These are phyloP conservation scores for Grantiella picta DNA, from an alignment of 2,113 vertebrate genomes.

Conservation along the genomic window DNA sequence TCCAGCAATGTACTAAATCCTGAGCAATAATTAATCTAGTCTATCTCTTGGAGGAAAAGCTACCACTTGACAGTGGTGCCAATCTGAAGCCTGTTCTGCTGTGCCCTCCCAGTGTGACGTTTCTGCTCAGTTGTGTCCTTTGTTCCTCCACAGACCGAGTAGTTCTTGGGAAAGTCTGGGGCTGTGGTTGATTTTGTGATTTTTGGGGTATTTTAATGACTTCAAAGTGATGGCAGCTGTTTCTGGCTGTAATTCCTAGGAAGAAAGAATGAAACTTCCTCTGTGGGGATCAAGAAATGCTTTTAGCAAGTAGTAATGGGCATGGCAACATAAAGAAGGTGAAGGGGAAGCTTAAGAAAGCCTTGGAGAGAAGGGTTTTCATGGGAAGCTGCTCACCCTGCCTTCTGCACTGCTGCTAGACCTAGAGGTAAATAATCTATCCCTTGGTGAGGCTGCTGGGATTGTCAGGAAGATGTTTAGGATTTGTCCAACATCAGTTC, in stretches of 20 bases:
- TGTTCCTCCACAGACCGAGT: rapidly evolving
- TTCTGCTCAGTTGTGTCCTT: not conserved
- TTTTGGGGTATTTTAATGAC: not conserved
- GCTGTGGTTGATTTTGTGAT: not conserved
- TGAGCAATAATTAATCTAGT: not conserved
- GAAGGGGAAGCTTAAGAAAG: not conserved
- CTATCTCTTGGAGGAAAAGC: not conserved
- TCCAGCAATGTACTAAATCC: not conserved
- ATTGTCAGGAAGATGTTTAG: not conserved
- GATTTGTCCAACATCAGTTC: not conserved
- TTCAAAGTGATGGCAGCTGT: not conserved
- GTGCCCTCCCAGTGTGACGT: not conserved
- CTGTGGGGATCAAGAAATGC: not conserved
- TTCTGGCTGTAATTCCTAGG: not conserved
- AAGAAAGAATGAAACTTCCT: not conserved
- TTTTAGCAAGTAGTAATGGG: not conserved
- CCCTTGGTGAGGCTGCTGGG: not conserved
- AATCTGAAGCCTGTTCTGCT: not conserved
- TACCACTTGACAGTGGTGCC: not conserved
- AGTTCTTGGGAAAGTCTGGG: not conserved
- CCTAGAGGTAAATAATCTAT: not conserved
- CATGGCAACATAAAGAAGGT: not conserved
- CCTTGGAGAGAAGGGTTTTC: not conserved
- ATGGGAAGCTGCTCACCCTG: not conserved
- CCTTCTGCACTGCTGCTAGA: not conserved